Conservation (phyloP, 2,797 vertebrate species). For the Taeniopygia guttata region DNA sequence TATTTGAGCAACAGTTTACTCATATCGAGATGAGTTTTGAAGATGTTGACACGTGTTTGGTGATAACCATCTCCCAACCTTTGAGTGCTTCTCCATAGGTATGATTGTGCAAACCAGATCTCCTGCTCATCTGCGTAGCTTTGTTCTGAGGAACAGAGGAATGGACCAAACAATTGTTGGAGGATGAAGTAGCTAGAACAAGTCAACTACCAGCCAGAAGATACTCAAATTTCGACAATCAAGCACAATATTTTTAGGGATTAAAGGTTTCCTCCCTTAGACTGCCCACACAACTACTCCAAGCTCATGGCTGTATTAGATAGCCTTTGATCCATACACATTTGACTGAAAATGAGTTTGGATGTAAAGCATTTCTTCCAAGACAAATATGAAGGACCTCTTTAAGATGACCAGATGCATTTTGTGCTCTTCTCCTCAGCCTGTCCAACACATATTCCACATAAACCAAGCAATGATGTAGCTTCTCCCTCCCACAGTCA, state of each 20-base stretch:
- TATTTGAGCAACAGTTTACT: conserved; percentile 47
- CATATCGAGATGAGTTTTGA: conserved; percentile 14
- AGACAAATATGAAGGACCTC: neutral
- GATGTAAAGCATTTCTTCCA: accelerated
- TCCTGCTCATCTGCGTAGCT: neutral
- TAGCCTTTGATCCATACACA: neutral
- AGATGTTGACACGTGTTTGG: neutral
- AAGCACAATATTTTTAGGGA: neutral
- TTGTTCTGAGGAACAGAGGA: neutral
- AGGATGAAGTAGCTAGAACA: neutral
- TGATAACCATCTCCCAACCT: conserved; percentile 50
- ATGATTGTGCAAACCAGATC: neutral
- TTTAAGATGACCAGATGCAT: neutral
- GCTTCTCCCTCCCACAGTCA: neutral
- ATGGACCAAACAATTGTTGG: neutral
- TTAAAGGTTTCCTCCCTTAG: neutral
- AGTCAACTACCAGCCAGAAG: neutral
- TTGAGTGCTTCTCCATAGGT: neutral
- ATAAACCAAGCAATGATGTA: neutral
- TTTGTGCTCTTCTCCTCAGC: neutral
- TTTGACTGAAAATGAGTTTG: neutral
- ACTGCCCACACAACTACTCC: neutral
- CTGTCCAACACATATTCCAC: neutral
- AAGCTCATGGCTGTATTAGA: neutral
- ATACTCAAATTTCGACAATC: neutral